These are phyloP conservation scores for Grallaria varia DNA, from an alignment of 2,113 vertebrate genomes.

Conservation along the genomic window DNA sequence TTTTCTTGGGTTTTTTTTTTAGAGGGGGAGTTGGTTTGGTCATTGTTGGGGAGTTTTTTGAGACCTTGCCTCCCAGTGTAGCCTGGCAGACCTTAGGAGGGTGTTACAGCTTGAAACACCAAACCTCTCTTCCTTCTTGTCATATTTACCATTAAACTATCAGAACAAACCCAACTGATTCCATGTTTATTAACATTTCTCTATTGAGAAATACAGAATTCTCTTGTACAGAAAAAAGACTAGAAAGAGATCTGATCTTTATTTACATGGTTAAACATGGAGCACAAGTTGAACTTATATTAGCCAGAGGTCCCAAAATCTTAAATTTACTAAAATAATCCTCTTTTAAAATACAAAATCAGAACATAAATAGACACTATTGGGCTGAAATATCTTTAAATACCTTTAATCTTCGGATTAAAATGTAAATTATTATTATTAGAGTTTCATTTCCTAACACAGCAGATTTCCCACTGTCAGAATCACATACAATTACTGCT, in stretches of 20 bases:
- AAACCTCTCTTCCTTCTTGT: neutral
- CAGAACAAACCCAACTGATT: neutral
- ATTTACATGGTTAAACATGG: neutral
- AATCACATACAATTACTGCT: neutral
- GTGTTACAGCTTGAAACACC: neutral
- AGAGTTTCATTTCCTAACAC: neutral
- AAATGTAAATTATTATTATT: neutral
- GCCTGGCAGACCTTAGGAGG: neutral
- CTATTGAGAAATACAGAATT: neutral
- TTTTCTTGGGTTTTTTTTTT: neutral
- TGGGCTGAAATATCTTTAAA: neutral
- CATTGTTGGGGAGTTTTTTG: neutral
- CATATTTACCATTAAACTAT: neutral
- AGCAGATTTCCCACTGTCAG: neutral
- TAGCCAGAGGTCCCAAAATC: neutral
- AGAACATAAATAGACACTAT: neutral
- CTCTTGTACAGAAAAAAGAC: too few species aligned
- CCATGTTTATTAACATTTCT: neutral
- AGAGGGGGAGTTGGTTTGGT: neutral
- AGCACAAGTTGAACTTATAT: neutral
- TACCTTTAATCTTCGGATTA: neutral
- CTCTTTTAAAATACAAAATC: neutral
- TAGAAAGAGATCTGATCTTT: neutral
- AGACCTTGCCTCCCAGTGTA: neutral
- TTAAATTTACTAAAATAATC: neutral